Base-by-base conservation (phyloP, 2,113 vertebrate genomes). In the Asarcornis scutulata region DNA sequence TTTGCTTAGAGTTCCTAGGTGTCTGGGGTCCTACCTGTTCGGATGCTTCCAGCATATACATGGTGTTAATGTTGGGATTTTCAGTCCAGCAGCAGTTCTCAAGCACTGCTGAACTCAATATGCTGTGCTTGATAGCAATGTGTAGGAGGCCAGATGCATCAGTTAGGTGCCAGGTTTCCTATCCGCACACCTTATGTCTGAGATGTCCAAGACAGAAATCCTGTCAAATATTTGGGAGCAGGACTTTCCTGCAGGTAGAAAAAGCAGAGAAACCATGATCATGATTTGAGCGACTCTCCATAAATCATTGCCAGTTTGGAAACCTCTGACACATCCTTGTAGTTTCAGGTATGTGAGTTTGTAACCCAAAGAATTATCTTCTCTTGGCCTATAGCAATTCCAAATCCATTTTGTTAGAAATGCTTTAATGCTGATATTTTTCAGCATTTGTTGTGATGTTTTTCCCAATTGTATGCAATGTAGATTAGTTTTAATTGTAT, bases 71-170 rank as follows among this genome's bases (percentile, higher is more conserved):
- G 2, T 2, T 60, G 68, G 23, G 17, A 23, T 64, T 96, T 66
- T 87, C 55, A 77, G 46, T 64, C 17, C 16, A 56, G 38, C 44
- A 31, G 36, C 10, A 36, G 48, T 31, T 7, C n/a, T 76, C 42
- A 53, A 20, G 11, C 46, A 22, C 67, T 12, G 2, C 60, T 73
- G 82, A 50, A 5, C 17, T 76, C 60, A 11, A 7, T 83, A 10
- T 34, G 32, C 62, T 52, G 17, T 29, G 8, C 5, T 74, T 58
- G n/a, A 53, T 42, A n/a, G 50, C 42, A 5, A 9, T 0, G 1
- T 44, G 44, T 31, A 60, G n/a, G 38, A 80, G 21, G 26, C 48
- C 25, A 63, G 0, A 11, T 36, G 13, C 26, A 66, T 42, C 63
- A 40, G 15, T 6, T 27, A 34, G 26, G 8, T 50, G 67, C 46